Evolutionary conservation across 2,888 invertebrate genomes (phyloP), one percentile per base, ranked within the genome.

Genomic region (Hypena proboscidalis): DNA sequence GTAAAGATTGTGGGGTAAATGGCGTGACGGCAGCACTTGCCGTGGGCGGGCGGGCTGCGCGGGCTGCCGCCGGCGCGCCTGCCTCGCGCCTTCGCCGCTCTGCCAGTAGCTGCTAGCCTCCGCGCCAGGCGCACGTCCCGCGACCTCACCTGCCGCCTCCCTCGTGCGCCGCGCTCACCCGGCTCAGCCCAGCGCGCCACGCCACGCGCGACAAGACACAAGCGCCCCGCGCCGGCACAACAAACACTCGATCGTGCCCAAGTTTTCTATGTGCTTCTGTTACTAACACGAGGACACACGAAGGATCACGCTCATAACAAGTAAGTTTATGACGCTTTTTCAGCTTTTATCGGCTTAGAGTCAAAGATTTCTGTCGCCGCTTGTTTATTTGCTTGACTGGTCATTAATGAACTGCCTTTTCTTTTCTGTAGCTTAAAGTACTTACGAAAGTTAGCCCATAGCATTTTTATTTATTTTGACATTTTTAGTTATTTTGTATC

Each of bases 1-100:
- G 72, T 80, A 80, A 83, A 82, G 80, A 83, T 81, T 80, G 82
- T 79, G 74, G 82, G 83, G 82, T 83, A 80, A 83, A 79, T 81
- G 80, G 76, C 74, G 80, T 81, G 83, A 81, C 77, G 78, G 79
- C 73, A 70, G 69, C 70, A 61, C 50, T 67, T 66, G 67, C 65
- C 74, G 80, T 82, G 83, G 83, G 82, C 81, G 83, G 83, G 77
- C 67, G 74, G 76, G 70, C 69, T 70, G 76, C 74, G 76, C 73
- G 74, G 67, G 59, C 67, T 58, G 60, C 61, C 62, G 74, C 67
- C 80, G 76, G 74, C 76, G 83, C 83, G 80, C 70, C 72, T 70
- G 62, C 70, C 70, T 62, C 84, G n/a, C 72, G 70, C 63, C 70
- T 71, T 62, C 84, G n/a, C n/a, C n/a, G n/a, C n/a, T n/a, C n/a